Percentiles rank a stretch among this genome's conserved stretches.
Conservation (phyloP, 2,113 vertebrate species). For the Pongo abelii region DNA sequence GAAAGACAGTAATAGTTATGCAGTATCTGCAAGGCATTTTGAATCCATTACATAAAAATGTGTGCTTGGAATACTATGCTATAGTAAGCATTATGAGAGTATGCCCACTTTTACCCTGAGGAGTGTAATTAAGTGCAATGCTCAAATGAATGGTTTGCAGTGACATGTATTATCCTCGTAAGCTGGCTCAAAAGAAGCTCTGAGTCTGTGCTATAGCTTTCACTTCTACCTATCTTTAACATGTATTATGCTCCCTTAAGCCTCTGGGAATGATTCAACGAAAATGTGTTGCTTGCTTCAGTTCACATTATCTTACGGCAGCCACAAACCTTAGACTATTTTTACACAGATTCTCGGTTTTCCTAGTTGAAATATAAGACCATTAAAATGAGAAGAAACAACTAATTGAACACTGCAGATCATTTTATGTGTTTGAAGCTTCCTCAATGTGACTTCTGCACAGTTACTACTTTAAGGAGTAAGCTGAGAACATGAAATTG, state of each 20-base stretch:
- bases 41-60: conserved; percentile 10
- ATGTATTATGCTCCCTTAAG: not conserved
- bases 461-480: not conserved
- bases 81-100: not conserved
- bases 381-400: not conserved
- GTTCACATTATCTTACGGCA: not conserved
- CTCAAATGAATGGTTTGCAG: conserved; percentile 6
- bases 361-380: not conserved
- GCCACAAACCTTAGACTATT: not conserved
- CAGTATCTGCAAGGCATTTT: not conserved
- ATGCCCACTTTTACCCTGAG: not conserved
- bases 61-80: not conserved
- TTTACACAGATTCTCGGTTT: not conserved
- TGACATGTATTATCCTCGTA: not conserved
- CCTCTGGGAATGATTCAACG: not conserved
- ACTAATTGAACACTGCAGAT: not conserved
- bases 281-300: not conserved
- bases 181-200: not conserved
- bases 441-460: not conserved
- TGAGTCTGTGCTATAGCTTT: not conserved
- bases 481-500: not conserved
- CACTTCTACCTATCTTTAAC: not conserved
- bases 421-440: not conserved
- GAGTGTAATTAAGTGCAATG: not conserved
- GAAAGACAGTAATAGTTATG: not conserved